These are phyloP conservation scores for Melipona quadrifasciata DNA, from an alignment of 1,140 invertebrate species.

Conservation along the genomic window DNA sequence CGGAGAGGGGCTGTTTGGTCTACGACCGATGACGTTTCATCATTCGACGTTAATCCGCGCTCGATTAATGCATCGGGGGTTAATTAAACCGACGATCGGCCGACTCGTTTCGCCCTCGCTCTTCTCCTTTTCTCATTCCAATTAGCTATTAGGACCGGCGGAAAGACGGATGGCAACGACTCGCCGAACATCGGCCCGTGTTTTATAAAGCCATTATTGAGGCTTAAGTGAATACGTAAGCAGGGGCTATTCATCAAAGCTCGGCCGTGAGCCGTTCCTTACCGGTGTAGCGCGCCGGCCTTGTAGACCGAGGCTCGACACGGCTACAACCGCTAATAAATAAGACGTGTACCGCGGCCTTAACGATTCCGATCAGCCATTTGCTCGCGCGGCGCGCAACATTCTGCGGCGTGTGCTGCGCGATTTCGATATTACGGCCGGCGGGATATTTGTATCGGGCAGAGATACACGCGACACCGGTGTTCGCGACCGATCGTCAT, in stretches of 20 bases:
- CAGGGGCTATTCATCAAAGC: conserved; percentile 75
- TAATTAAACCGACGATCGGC: conserved; percentile 24
- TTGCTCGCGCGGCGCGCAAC: conserved; percentile 60
- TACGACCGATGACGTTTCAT: conserved; percentile 6
- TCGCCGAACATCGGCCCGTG: conserved; percentile 56
- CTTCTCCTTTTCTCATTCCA: conserved; percentile 34
- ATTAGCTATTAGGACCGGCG: conserved; percentile 57
- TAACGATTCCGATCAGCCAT: conserved; percentile 72
- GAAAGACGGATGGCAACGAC: conserved; percentile 74
- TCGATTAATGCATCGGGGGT: not conserved
- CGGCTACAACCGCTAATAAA: conserved; percentile 71
- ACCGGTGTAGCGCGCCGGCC: conserved; percentile 14
- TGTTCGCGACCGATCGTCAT: not conserved
- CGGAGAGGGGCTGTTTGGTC: too few species aligned
- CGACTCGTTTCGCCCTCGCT: not conserved
- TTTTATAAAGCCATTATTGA: conserved; percentile 78
- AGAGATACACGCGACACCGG: conserved; percentile 5
- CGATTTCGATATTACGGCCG: conserved; percentile 53
- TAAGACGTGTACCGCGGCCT: conserved; percentile 67
- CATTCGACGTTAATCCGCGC: not conserved
- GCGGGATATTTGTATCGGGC: conserved; percentile 44
- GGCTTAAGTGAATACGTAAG: conserved; percentile 74
- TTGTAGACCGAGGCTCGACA: conserved; percentile 65
- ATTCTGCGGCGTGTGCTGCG: conserved; percentile 52
- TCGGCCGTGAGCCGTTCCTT: conserved; percentile 31